These are phyloP conservation scores for Octopus sinensis DNA, from an alignment of 1,140 invertebrate genomes.

Conservation along the genomic window DNA sequence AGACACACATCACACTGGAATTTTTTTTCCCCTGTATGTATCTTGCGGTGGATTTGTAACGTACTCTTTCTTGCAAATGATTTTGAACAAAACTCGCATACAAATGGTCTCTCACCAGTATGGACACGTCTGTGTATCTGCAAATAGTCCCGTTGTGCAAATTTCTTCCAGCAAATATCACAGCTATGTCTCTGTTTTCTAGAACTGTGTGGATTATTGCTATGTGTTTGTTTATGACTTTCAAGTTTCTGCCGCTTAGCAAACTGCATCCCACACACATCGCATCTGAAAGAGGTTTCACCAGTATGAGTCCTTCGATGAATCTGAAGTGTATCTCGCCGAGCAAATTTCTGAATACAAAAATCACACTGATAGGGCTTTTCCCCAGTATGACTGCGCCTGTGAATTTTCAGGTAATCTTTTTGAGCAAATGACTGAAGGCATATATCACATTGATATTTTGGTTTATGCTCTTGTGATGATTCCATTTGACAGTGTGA, in stretches of 20 bases:
- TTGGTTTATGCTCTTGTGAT: neutral
- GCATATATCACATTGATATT: neutral
- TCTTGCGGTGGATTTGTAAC: constrained; percentile 18
- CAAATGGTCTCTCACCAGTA: constrained; percentile 36
- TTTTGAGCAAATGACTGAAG: neutral
- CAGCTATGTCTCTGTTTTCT: constrained; percentile 10
- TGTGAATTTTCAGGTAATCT: constrained; percentile 29
- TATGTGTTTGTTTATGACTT: constrained; percentile 56
- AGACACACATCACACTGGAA: constrained; percentile 80
- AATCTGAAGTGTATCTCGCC: neutral
- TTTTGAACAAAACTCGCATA: constrained; percentile 22
- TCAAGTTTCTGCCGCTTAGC: constrained; percentile 80
- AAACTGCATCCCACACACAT: constrained; percentile 84
- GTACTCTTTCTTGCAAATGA: constrained; percentile 14
- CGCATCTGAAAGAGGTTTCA: constrained; percentile 71
- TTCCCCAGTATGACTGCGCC: constrained; percentile 24
- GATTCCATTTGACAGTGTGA: too few species aligned
- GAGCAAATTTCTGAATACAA: neutral
- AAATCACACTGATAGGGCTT: constrained; percentile 22
- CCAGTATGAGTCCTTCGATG: constrained; percentile 14
- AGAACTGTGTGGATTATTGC: constrained; percentile 1
- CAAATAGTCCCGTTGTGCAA: constrained; percentile 25
- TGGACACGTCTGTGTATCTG: constrained; percentile 37
- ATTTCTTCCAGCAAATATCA: constrained; percentile 26
- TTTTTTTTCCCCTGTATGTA: constrained; percentile 23